phyloP scores from a whole-genome alignment of 2,888 invertebrate species.

The Argyresthia albistria region DNA sequence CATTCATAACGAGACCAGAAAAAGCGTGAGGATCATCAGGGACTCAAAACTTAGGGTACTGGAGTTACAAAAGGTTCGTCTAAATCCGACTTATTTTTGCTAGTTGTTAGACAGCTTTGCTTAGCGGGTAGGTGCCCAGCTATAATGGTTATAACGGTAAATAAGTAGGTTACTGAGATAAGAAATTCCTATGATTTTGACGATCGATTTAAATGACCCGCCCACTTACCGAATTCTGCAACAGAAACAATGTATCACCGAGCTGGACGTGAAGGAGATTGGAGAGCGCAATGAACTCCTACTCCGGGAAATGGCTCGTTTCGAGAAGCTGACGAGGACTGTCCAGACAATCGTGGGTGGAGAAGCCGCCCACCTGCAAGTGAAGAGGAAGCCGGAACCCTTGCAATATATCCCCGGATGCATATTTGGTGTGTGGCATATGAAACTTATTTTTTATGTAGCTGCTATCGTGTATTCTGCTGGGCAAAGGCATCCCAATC shows the following conservation, averaged over 20 bases:
- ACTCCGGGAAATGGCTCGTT: conserved; percentile 72
- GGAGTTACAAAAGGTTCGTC: conserved; percentile 40
- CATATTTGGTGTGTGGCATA: too few relatives aligned
- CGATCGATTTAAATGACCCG: too few relatives aligned
- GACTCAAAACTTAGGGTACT: conserved; percentile 42
- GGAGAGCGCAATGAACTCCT: conserved; percentile 71
- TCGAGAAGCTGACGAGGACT: conserved; percentile 73
- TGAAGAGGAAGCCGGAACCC: neutral
- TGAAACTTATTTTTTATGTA: too few relatives aligned
- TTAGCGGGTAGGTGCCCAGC: too few relatives aligned
- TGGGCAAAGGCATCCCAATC: too few relatives aligned
- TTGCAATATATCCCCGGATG: neutral
- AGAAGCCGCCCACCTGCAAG: conserved; percentile 17
- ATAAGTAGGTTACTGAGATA: too few relatives aligned
- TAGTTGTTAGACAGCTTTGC: too few relatives aligned
- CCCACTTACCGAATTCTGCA: too few relatives aligned
- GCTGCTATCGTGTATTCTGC: too few relatives aligned
- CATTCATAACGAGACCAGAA: conserved; percentile 42
- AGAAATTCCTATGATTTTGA: too few relatives aligned
- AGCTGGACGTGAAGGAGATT: conserved; percentile 68
- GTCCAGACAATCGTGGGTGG: conserved; percentile 68
- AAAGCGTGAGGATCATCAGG: conserved; percentile 43
- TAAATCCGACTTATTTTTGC: too few relatives aligned
- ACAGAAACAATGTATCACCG: conserved; percentile 65
- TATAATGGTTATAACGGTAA: too few relatives aligned